These are phyloP conservation scores for Mylabris sibirica DNA, from an alignment of 2,888 invertebrate genomes.

Conservation along the genomic window DNA sequence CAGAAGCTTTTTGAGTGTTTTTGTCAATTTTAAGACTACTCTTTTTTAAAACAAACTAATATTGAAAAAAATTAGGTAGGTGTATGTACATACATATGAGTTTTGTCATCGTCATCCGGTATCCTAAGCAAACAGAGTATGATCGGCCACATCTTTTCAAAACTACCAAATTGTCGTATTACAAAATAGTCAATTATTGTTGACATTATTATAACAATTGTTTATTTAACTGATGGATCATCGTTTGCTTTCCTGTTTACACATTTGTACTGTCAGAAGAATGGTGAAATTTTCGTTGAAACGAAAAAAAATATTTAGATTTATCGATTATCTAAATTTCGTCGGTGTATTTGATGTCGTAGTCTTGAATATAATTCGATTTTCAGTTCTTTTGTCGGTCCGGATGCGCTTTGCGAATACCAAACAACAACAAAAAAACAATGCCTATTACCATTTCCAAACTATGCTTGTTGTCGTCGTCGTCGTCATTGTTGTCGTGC, in stretches of 20 bases:
- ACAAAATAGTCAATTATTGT: conserved; percentile 22
- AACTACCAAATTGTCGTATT: conserved; percentile 13
- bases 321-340: conserved; percentile 20
- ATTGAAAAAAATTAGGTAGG: no score
- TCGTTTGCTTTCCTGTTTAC: conserved; percentile 5
- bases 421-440: conserved; percentile 32
- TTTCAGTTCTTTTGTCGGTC: conserved; percentile 31
- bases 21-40: no score
- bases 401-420: conserved; percentile 30
- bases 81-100: conserved; percentile 7
- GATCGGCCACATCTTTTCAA: conserved; percentile 19
- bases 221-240: neutral
- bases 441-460: conserved; percentile 31
- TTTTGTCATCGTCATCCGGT: neutral
- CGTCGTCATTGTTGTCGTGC: conserved; percentile 23
- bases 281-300: neutral
- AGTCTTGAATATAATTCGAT: conserved; percentile 29
- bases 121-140: conserved; percentile 19
- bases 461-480: conserved; percentile 22
- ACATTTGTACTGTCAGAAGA: neutral
- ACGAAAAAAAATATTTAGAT: neutral
- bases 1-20: no score
- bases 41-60: no score
- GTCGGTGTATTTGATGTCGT: conserved; percentile 30
- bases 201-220: conserved; percentile 30